Percentiles rank a stretch among this genome's conserved stretches.
Evolutionary conservation across 2,888 invertebrate species (phyloP).

Genomic region (Parnassius glacialis): DNA sequence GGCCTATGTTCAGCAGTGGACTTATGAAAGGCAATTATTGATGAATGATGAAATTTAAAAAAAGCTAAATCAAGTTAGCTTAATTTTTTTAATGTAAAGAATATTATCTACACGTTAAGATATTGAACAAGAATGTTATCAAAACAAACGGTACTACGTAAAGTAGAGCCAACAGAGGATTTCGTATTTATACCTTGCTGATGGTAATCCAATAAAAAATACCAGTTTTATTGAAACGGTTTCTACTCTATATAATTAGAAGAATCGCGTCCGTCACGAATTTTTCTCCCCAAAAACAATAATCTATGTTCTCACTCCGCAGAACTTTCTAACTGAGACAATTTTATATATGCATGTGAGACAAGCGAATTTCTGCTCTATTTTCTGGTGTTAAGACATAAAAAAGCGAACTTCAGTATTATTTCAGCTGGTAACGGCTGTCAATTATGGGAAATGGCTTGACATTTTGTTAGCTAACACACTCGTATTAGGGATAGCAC

Average conservation of each 20-base stretch:
- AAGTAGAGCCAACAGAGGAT: neutral
- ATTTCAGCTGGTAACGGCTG: neutral
- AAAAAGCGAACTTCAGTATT: neutral
- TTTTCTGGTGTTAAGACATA: neutral
- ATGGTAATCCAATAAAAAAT: constrained; percentile 20
- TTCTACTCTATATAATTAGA: constrained; percentile 52
- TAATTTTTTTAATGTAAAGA: too few relatives aligned
- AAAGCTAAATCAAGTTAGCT: too few relatives aligned
- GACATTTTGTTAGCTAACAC: constrained; percentile 22
- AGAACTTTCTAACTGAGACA: constrained; percentile 25
- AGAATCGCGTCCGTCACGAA: constrained; percentile 39
- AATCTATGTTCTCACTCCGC: constrained; percentile 42
- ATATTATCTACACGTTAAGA: too few relatives aligned
- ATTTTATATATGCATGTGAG: neutral
- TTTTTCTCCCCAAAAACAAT: constrained; percentile 30
- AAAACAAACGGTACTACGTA: constrained; percentile 3
- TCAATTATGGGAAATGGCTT: constrained; percentile 19
- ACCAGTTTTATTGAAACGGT: constrained; percentile 29
- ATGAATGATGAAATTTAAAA: too few relatives aligned
- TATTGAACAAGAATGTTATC: constrained; percentile 2
- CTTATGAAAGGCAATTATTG: too few relatives aligned
- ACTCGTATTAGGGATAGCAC: constrained; percentile 28
- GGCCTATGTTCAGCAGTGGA: too few relatives aligned
- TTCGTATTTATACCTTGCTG: neutral
- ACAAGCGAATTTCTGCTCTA: neutral